Percentiles rank a stretch among this genome's conserved stretches.
These are phyloP conservation scores for Latheticus oryzae DNA, from an alignment of 2,888 invertebrate genomes.

Conservation along the genomic window DNA sequence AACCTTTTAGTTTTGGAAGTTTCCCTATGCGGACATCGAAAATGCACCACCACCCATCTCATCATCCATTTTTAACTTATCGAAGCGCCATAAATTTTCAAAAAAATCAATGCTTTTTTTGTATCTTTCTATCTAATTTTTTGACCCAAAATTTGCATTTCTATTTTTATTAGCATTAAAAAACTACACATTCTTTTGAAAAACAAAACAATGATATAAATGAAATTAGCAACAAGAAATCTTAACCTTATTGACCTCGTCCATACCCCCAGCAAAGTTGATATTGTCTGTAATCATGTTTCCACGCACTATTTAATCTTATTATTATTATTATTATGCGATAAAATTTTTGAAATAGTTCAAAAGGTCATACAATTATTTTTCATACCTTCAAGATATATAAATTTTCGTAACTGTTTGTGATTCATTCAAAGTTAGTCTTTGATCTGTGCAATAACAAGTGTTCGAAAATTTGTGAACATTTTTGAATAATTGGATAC, in stretches of 20 bases:
- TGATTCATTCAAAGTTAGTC: no score
- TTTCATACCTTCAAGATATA: no score
- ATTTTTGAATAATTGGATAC: neutral
- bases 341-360: slow-evolving; percentile 29
- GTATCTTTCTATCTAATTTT: no score
- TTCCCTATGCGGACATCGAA: no score
- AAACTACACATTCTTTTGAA: no score
- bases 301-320: no score
- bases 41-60: no score
- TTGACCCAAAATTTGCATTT: no score
- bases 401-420: neutral
- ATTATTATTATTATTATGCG: slow-evolving; percentile 6
- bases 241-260: slow-evolving; percentile 13
- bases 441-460: no score
- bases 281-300: slow-evolving; percentile 24
- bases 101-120: neutral
- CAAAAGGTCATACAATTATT: slow-evolving; percentile 8
- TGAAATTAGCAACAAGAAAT: neutral
- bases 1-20: no score
- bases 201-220: slow-evolving; percentile 8
- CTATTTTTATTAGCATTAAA: no score
- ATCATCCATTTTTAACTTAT: no score
- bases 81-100: neutral
- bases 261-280: slow-evolving; percentile 24
- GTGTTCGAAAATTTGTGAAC: neutral